A percentile compares a stretch with the other conserved stretches of the same genome.
These are phyloP conservation scores for Amblyjoppa proteus DNA, from an alignment of 2,888 invertebrate genomes.

Conservation along the genomic window DNA sequence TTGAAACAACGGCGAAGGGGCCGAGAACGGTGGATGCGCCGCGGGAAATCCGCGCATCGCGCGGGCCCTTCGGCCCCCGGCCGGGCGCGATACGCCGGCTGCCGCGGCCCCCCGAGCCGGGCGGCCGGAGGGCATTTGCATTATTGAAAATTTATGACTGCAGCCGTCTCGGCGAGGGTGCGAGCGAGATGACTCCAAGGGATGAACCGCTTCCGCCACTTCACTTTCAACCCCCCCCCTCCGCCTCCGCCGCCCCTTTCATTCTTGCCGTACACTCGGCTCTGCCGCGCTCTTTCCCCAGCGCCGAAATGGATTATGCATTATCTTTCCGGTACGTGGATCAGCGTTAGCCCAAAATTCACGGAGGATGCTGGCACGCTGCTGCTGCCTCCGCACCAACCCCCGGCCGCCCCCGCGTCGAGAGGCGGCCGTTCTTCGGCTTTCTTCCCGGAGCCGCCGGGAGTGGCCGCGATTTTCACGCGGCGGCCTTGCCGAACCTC, in stretches of 20 bases:
- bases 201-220: slow-evolving; percentile 58
- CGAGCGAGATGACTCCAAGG: slow-evolving; percentile 41
- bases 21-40: neutral
- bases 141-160: slow-evolving; percentile 84
- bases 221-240: slow-evolving; percentile 32
- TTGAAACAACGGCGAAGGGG: slow-evolving; percentile 39
- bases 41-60: slow-evolving; percentile 6
- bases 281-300: slow-evolving; percentile 68
- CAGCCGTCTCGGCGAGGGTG: slow-evolving; percentile 69
- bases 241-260: slow-evolving; percentile 24
- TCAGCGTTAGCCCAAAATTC: slow-evolving; percentile 82
- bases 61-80: neutral
- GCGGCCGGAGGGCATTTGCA: slow-evolving; percentile 78
- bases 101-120: neutral
- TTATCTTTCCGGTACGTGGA: slow-evolving; percentile 84
- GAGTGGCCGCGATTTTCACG: slow-evolving; percentile 63
- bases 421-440: slow-evolving; percentile 57
- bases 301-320: slow-evolving; percentile 83
- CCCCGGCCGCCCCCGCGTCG: slow-evolving; percentile 51
- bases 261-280: slow-evolving; percentile 65
- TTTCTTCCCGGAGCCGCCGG: slow-evolving; percentile 7
- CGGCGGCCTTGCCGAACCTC: neutral
- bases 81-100: neutral
- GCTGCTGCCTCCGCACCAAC: neutral
- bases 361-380: slow-evolving; percentile 18